Conservation (phyloP, 2,797 vertebrate species). For the Apogon talboti region DNA sequence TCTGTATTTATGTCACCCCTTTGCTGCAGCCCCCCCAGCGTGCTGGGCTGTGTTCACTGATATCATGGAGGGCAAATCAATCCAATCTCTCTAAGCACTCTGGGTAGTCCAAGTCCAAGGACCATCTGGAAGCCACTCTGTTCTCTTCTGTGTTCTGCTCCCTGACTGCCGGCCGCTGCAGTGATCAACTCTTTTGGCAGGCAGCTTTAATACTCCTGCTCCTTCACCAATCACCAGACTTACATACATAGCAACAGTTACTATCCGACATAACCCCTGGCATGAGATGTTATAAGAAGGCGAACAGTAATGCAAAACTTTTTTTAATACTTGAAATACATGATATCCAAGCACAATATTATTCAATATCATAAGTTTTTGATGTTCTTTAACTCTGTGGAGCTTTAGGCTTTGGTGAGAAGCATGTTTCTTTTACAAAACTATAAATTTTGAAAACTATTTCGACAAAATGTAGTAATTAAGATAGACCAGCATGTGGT, state of each 20-base stretch:
- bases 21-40: conserved; percentile 21
- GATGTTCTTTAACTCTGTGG: conserved; percentile 3
- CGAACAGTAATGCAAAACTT: conserved; percentile 20
- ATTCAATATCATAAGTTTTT: background rate
- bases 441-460: background rate
- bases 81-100: conserved; percentile 76
- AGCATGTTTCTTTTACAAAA: too few relatives aligned
- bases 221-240: conserved; percentile 47
- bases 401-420: background rate
- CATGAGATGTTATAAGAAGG: conserved; percentile 26
- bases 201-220: conserved; percentile 40
- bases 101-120: conserved; percentile 67
- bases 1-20: conserved; percentile 55
- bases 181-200: conserved; percentile 65
- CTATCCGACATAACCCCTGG: conserved; percentile 54
- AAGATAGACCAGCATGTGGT: too few relatives aligned
- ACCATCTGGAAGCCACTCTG: conserved; percentile 77
- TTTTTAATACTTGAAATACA: conserved; percentile 1
- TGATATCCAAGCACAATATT: conserved; percentile 4
- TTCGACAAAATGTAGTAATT: conserved; percentile 15
- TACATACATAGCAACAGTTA: conserved; percentile 66
- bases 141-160: conserved; percentile 65
- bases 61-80: conserved; percentile 75
- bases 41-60: conserved; percentile 61
- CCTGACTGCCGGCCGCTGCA: conserved; percentile 61